phyloP scores from a whole-genome alignment of 2,888 invertebrate species.

The Leucoma salicis region DNA sequence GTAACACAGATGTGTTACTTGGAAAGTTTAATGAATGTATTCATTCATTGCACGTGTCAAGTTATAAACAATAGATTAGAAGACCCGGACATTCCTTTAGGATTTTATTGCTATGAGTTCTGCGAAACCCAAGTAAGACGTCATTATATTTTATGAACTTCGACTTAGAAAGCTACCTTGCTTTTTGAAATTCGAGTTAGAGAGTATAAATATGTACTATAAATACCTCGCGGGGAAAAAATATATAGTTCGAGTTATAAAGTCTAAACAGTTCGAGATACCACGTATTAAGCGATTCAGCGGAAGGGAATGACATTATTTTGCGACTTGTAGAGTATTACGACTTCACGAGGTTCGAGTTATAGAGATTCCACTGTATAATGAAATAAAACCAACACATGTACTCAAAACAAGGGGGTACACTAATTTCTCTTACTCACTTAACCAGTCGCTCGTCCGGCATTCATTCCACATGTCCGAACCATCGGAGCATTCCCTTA shows the following conservation, averaged over 20 bases:
- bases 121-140: background rate
- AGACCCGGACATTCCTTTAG: background rate
- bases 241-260: background rate
- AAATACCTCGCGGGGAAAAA: background rate
- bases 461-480: too few relatives aligned
- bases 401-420: too few relatives aligned
- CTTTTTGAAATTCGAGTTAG: background rate
- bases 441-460: too few relatives aligned
- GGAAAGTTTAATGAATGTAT: too few relatives aligned
- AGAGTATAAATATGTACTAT: background rate
- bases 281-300: background rate
- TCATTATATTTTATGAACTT: background rate
- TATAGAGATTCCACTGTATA: too few relatives aligned
- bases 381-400: too few relatives aligned
- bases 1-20: too few relatives aligned
- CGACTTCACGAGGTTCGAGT: too few relatives aligned
- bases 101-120: background rate
- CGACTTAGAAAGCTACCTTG: background rate
- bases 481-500: too few relatives aligned
- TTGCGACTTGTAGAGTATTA: too few relatives aligned
- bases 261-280: slow-evolving; percentile 1
- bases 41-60: background rate
- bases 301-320: too few relatives aligned
- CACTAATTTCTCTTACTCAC: too few relatives aligned
- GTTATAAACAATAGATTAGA: background rate